Conservation (phyloP, 2,888 invertebrate species). For the Amiota minor region DNA sequence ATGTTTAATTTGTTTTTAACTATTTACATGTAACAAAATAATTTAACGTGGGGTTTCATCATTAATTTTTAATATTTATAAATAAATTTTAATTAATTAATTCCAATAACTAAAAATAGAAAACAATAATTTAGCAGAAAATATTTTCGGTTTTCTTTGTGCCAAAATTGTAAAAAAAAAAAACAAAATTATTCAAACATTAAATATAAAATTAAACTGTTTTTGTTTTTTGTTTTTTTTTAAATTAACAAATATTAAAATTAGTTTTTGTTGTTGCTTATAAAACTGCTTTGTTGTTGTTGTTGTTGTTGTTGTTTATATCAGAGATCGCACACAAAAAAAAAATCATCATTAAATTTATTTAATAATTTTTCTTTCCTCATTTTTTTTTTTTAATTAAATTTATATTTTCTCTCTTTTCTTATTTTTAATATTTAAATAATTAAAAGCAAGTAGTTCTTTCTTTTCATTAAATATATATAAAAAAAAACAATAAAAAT, state of each 20-base stretch:
- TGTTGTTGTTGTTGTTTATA: slow-evolving; percentile 37
- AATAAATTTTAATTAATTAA: slow-evolving; percentile 38
- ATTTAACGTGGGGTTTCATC: slow-evolving; percentile 63
- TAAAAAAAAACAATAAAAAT: slow-evolving; percentile 5
- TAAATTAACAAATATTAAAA: slow-evolving; percentile 32
- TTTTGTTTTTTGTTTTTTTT: background rate
- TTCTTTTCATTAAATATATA: slow-evolving; percentile 23
- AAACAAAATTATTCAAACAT: slow-evolving; percentile 37
- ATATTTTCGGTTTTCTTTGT: slow-evolving; percentile 34
- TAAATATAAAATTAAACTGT: too few species aligned
- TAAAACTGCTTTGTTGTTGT: slow-evolving; percentile 31
- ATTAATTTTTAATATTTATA: slow-evolving; percentile 24
- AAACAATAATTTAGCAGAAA: slow-evolving; percentile 59
- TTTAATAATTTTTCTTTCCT: background rate
- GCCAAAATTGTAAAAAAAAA: slow-evolving; percentile 42
- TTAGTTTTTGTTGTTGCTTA: slow-evolving; percentile 46
- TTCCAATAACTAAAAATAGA: slow-evolving; percentile 58
- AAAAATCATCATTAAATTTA: too few species aligned
- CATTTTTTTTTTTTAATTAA: slow-evolving; percentile 50
- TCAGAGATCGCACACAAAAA: slow-evolving; percentile 48
- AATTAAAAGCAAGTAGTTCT: slow-evolving; percentile 61
- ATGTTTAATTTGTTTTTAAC: slow-evolving; percentile 59
- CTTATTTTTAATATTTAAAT: slow-evolving; percentile 66
- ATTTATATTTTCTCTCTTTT: slow-evolving; percentile 44
- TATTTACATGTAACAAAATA: slow-evolving; percentile 65